Evolutionary conservation across 1,140 invertebrate genomes (phyloP).

Genomic region (Gonioctena quinquepunctata): DNA sequence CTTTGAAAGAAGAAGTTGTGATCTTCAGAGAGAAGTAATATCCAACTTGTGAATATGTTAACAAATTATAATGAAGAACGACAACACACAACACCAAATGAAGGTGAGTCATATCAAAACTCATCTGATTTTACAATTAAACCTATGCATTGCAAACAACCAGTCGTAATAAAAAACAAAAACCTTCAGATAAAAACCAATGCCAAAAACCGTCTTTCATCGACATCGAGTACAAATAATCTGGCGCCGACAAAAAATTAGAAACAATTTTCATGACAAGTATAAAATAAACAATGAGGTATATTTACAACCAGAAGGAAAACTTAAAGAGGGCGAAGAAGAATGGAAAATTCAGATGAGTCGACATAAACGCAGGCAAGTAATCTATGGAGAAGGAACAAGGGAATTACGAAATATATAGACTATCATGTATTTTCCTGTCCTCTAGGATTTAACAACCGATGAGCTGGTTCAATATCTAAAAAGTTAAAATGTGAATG

Average conservation of each 20-base stretch:
- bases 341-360: neutral
- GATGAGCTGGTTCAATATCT: no score
- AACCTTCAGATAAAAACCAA: neutral
- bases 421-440: neutral
- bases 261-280: neutral
- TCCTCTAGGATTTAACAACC: no score
- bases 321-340: neutral
- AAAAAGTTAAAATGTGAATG: neutral
- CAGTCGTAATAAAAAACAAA: neutral
- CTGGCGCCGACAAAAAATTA: neutral
- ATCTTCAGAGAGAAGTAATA: no score
- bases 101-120: neutral
- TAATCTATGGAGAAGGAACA: no score
- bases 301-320: neutral
- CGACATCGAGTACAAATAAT: neutral
- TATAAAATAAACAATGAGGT: no score
- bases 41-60: no score
- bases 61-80: no score
- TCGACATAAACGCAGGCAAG: no score
- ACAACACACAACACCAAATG: no score
- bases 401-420: neutral
- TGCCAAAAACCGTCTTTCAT: neutral
- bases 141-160: neutral
- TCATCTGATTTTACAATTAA: neutral
- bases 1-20: conserved; percentile 1